Conservation (phyloP, 2,888 invertebrate genomes). For the Agriopis marginaria region DNA sequence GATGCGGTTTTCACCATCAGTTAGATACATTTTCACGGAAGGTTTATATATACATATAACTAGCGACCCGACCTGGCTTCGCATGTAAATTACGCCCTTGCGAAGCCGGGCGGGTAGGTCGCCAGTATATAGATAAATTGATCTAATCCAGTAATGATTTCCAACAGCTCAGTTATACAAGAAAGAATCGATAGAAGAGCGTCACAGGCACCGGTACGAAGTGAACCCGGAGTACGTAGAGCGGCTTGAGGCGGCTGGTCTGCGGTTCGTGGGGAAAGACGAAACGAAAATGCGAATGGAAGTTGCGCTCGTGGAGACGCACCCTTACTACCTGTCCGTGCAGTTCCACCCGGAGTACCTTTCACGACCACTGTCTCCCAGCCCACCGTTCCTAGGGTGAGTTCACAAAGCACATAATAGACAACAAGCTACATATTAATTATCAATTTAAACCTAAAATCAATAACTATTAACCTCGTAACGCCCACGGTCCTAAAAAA, state of each 20-base stretch:
- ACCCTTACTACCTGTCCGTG: conserved; percentile 97
- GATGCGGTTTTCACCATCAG: too few species aligned
- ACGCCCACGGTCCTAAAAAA: too few species aligned
- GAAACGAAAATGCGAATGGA: conserved; percentile 96
- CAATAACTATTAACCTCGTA: too few species aligned
- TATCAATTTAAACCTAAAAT: too few species aligned
- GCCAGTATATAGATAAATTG: too few species aligned
- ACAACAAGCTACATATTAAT: neutral
- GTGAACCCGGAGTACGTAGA: conserved; percentile 96
- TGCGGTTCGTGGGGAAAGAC: conserved; percentile 96
- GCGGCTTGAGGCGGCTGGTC: conserved; percentile 92
- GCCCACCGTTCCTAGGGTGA: conserved; percentile 96
- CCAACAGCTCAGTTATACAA: conserved; percentile 91
- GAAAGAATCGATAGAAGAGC: conserved; percentile 93
- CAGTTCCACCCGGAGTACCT: conserved; percentile 99
- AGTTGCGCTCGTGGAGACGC: conserved; percentile 93
- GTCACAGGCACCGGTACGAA: conserved; percentile 99
- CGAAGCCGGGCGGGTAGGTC: too few species aligned
- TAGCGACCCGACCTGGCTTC: too few species aligned
- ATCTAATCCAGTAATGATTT: too few species aligned
- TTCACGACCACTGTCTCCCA: conserved; percentile 95
- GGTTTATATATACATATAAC: too few species aligned
- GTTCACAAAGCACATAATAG: conserved; percentile 28
- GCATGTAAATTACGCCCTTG: too few species aligned
- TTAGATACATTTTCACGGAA: too few species aligned